phyloP scores from a whole-genome alignment of 23 tunicate species.

The Halocynthia roretzi region DNA sequence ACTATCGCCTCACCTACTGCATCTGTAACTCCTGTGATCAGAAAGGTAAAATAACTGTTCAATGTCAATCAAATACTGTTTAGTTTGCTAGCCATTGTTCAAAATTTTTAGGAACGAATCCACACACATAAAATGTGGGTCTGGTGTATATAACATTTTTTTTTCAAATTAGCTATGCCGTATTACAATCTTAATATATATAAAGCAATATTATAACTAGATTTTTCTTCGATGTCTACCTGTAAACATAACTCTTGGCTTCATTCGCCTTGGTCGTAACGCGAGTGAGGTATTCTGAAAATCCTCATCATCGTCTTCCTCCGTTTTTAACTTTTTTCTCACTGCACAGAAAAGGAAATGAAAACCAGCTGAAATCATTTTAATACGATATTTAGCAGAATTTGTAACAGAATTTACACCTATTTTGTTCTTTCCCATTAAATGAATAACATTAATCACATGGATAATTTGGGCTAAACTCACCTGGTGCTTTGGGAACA shows the following conservation, averaged over 20 bases:
- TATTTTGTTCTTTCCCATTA: no score
- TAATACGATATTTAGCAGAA: no score
- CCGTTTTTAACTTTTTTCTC: background rate
- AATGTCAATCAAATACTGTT: background rate
- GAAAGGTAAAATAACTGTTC: background rate
- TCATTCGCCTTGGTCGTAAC: conserved; percentile 40
- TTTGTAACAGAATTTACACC: background rate
- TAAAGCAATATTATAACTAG: background rate
- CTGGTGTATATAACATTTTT: no score
- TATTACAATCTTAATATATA: background rate
- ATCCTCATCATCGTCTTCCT: conserved; percentile 2
- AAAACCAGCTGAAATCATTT: no score
- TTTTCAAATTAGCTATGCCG: background rate
- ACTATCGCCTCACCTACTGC: conserved; percentile 55
- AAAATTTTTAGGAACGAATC: background rate
- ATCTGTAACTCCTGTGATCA: conserved; percentile 52
- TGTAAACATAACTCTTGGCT: conserved; percentile 84
- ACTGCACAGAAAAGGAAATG: no score
- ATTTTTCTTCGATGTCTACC: conserved; percentile 29
- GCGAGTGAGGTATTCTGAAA: conserved; percentile 8
- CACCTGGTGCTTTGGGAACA: no score
- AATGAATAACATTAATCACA: no score
- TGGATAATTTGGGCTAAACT: no score
- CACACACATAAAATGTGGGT: no score
- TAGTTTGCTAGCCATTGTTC: background rate